A percentile compares a stretch with the other conserved stretches of the same genome.
phyloP scores from a whole-genome alignment of 2,888 invertebrate species.

The Heliconius hortense region DNA sequence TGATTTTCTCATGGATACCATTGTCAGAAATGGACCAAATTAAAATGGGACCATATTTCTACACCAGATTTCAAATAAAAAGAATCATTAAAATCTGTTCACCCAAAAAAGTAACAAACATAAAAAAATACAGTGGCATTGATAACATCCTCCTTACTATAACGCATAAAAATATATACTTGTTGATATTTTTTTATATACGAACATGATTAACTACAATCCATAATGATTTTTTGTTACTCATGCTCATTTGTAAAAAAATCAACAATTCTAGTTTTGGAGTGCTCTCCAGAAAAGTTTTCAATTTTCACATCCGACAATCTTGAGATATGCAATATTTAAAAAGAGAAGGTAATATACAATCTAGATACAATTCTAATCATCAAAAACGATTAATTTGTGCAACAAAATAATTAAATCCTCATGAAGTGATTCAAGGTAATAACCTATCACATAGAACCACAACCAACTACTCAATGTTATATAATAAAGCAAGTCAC shows the following conservation, averaged over 20 bases:
- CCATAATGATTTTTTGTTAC: too few relatives aligned
- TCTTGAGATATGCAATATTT: neutral
- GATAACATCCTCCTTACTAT: too few relatives aligned
- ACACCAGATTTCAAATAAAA: too few relatives aligned
- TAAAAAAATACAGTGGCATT: too few relatives aligned
- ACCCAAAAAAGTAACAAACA: too few relatives aligned
- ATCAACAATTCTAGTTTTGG: too few relatives aligned
- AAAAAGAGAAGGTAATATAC: neutral
- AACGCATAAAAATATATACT: too few relatives aligned
- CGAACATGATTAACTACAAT: neutral
- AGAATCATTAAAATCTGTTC: too few relatives aligned
- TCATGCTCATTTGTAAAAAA: too few relatives aligned
- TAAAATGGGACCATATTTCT: too few relatives aligned
- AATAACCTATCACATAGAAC: neutral
- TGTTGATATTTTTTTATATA: neutral
- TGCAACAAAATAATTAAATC: neutral
- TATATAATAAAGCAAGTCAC: constrained; percentile 2
- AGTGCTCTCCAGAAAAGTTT: neutral
- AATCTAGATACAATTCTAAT: neutral
- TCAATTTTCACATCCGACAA: neutral
- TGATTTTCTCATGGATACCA: too few relatives aligned
- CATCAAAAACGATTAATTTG: neutral
- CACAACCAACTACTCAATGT: constrained; percentile 7
- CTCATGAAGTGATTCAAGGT: neutral
- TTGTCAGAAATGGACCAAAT: too few relatives aligned